These are phyloP conservation scores for Chiloscyllium plagiosum DNA, from an alignment of 2,113 vertebrate species.

Conservation along the genomic window DNA sequence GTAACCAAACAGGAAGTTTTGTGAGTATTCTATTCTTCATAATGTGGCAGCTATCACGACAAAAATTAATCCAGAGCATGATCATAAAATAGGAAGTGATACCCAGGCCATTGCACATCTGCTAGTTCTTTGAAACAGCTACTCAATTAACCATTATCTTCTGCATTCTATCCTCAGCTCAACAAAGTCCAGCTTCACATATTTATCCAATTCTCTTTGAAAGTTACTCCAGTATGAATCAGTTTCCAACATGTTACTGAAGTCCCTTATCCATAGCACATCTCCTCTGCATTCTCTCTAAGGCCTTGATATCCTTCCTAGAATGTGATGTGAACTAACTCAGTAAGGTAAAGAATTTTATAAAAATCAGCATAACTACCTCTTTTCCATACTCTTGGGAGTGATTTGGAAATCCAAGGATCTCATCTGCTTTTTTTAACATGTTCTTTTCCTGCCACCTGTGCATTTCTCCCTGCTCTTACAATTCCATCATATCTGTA, in stretches of 20 bases:
- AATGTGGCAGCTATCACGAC: neutral
- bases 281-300: neutral
- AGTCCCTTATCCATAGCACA: neutral
- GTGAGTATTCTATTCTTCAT: neutral
- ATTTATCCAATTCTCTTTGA: neutral
- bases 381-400: neutral
- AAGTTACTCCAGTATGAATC: neutral
- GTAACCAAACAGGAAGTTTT: slow-evolving; percentile 2
- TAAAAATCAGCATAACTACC: neutral
- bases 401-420: neutral
- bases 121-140: neutral
- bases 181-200: neutral
- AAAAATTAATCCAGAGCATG: neutral
- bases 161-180: neutral
- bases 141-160: neutral
- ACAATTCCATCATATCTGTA: too few species aligned
- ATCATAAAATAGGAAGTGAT: neutral
- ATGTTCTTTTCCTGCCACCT: neutral
- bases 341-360: neutral
- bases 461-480: neutral
- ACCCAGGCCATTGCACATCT: neutral
- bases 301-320: neutral
- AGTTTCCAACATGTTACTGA: neutral
- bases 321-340: neutral
- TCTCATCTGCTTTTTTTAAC: neutral